Evolutionary conservation across 2,113 vertebrate species (phyloP).

Genomic region (Atractosteus spatula): DNA sequence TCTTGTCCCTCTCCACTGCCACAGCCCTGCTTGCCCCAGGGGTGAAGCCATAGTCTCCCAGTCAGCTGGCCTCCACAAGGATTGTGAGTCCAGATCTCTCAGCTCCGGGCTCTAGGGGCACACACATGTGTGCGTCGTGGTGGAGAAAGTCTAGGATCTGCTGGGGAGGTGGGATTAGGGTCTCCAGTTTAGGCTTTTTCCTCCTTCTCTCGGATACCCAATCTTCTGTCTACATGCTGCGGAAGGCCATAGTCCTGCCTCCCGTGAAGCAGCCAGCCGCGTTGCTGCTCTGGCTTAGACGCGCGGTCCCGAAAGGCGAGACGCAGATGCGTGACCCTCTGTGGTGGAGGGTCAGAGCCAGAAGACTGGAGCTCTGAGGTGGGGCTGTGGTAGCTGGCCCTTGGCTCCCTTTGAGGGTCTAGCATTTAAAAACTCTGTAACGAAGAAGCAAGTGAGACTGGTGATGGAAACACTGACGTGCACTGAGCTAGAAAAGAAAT

Average conservation of each 20-base stretch:
- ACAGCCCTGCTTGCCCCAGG: too few relatives aligned
- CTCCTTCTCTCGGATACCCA: background rate
- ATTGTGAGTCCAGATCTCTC: too few relatives aligned
- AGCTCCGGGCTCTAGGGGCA: too few relatives aligned
- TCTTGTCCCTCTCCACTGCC: background rate
- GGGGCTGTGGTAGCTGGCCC: background rate
- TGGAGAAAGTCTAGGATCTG: background rate
- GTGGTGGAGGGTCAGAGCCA: background rate
- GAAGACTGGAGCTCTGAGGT: background rate
- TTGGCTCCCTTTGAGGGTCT: background rate
- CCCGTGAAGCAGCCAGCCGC: background rate
- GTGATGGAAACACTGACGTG: background rate
- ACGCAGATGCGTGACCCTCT: background rate
- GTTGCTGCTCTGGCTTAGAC: background rate
- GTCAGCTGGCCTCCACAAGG: too few relatives aligned
- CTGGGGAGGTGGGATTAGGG: background rate
- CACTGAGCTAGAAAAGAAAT: too few relatives aligned
- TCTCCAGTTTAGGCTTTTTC: background rate
- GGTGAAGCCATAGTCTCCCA: too few relatives aligned
- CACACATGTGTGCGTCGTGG: too few relatives aligned
- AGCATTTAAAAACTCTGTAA: background rate
- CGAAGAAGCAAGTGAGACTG: background rate
- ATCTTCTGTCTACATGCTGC: background rate
- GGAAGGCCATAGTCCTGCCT: background rate
- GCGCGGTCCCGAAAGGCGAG: background rate